A percentile compares a stretch with the other conserved stretches of the same genome.
phyloP scores from a whole-genome alignment of 2,888 invertebrate genomes.

The Chrysodeixis includens region DNA sequence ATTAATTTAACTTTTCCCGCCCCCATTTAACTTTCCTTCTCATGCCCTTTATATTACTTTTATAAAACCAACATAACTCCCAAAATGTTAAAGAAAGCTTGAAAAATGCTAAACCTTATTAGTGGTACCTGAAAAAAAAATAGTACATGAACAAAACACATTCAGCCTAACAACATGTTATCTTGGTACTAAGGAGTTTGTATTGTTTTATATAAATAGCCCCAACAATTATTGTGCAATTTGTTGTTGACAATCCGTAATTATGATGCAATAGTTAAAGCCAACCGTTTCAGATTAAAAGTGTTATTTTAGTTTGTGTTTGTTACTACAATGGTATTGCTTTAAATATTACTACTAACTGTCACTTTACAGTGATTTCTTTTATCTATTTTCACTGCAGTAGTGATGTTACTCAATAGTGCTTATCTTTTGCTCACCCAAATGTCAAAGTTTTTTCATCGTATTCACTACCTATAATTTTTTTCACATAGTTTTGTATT shows the following conservation, averaged over 20 bases:
- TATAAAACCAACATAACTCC: no score
- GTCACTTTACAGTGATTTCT: background rate
- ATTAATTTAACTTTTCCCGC: no score
- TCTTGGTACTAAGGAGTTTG: background rate
- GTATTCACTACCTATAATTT: no score
- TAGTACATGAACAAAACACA: background rate
- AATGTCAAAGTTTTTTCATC: no score
- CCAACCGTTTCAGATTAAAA: constrained; percentile 21
- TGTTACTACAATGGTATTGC: constrained; percentile 22
- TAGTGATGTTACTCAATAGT: background rate
- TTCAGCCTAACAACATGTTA: background rate
- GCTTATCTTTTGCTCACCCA: no score
- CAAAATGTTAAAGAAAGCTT: no score
- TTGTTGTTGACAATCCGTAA: constrained; percentile 23
- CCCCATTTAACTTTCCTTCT: no score
- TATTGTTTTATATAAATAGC: constrained; percentile 7
- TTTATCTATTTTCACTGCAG: background rate
- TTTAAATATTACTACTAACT: constrained; percentile 8
- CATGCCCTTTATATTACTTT: no score
- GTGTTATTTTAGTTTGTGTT: background rate
- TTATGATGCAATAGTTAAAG: constrained; percentile 39
- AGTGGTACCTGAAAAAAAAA: background rate
- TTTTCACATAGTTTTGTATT: no score
- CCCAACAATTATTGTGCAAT: constrained; percentile 43
- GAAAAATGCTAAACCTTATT: background rate